These are phyloP conservation scores for Hipposideros armiger DNA, from an alignment of 2,113 vertebrate species.

Conservation along the genomic window DNA sequence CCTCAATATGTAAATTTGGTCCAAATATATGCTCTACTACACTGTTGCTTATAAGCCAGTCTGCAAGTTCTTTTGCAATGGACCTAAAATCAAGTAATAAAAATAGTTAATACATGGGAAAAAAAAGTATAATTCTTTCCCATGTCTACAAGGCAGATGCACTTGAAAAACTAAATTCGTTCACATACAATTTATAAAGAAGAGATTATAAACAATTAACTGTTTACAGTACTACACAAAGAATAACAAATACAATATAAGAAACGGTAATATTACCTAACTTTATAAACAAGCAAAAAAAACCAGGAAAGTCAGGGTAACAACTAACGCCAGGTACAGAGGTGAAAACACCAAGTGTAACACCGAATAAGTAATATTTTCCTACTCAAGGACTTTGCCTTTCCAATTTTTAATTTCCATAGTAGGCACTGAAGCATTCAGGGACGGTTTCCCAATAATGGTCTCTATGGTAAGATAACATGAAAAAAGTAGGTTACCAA, in stretches of 20 bases:
- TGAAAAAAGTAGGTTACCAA: not conserved
- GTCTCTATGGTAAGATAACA: not conserved
- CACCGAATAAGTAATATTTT: not conserved
- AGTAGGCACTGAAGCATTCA: not conserved
- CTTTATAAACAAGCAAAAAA: slow-evolving; percentile 30
- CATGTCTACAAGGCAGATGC: not conserved
- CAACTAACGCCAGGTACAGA: not conserved
- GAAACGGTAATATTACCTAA: slow-evolving; percentile 23
- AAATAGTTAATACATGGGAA: slow-evolving; percentile 46
- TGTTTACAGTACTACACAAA: not conserved
- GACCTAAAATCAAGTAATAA: slow-evolving; percentile 89
- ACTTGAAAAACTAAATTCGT: not conserved
- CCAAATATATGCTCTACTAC: slow-evolving; percentile 99
- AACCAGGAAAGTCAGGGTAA: slow-evolving; percentile 16
- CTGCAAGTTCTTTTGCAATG: slow-evolving; percentile 99
- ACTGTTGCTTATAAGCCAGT: slow-evolving; percentile 99
- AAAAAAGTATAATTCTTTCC: not conserved
- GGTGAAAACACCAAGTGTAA: not conserved
- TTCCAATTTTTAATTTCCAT: not conserved
- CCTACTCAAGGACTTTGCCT: not conserved
- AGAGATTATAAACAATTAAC: slow-evolving; percentile 7
- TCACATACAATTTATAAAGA: not conserved
- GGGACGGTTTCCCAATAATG: not conserved
- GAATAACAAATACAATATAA: slow-evolving; percentile 38
- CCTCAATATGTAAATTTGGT: slow-evolving; percentile 99